These are phyloP conservation scores for Rattus rattus DNA, from an alignment of 2,113 vertebrate species.

Conservation along the genomic window DNA sequence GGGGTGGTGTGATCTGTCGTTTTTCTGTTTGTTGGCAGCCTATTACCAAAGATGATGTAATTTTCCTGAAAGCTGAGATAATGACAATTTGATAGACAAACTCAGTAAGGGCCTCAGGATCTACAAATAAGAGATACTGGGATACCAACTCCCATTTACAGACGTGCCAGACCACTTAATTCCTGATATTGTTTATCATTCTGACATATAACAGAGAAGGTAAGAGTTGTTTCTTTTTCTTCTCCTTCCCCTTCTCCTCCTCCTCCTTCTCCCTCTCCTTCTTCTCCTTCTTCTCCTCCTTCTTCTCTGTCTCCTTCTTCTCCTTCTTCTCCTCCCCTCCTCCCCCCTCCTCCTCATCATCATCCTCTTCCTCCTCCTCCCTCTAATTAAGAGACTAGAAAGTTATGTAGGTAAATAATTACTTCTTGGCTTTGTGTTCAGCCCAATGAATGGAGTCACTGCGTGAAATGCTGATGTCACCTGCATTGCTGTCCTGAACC, in stretches of 20 bases:
- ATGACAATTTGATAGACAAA: constrained; percentile 62
- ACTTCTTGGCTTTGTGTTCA: constrained; percentile 60
- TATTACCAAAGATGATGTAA: constrained; percentile 70
- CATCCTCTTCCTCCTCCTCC: background rate
- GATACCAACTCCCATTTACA: constrained; percentile 54
- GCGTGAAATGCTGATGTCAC: constrained; percentile 60
- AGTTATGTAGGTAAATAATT: constrained; percentile 61
- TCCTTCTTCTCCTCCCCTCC: background rate
- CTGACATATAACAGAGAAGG: constrained; percentile 60
- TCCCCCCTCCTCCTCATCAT: background rate
- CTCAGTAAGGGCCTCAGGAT: constrained; percentile 51
- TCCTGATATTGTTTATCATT: constrained; percentile 62
- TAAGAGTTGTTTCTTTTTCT: constrained; percentile 58
- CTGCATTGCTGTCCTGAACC: constrained; percentile 66
- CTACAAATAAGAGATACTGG: constrained; percentile 62
- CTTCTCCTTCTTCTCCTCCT: constrained; percentile 12
- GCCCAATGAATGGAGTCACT: constrained; percentile 57
- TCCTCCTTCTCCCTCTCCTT: background rate
- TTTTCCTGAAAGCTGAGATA: constrained; percentile 74
- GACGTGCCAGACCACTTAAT: constrained; percentile 59
- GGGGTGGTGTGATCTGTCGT: constrained; percentile 77
- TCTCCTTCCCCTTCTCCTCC: background rate
- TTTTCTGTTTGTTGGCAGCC: constrained; percentile 76
- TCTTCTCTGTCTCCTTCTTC: background rate
- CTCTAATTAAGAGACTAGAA: constrained; percentile 57